phyloP scores from a whole-genome alignment of 2,888 invertebrate species.

The Colostygia pectinataria region DNA sequence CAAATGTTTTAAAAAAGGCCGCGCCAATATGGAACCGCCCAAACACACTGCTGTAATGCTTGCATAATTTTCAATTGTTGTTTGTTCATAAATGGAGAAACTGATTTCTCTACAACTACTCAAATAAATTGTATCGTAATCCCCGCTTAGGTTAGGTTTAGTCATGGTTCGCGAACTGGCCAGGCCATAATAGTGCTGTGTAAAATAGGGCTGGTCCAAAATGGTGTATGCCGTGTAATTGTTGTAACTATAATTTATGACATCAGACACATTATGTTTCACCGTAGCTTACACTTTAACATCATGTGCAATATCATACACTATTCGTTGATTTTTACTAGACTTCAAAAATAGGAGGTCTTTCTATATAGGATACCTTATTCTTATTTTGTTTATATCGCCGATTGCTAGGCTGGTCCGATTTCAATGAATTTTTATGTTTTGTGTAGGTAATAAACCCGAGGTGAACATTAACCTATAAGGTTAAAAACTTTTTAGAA shows the following conservation, averaged over 20 bases:
- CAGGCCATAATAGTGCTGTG: conserved; percentile 16
- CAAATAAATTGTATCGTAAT: conserved; percentile 27
- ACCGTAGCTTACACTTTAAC: background rate
- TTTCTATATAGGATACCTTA: too few relatives aligned
- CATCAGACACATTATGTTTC: background rate
- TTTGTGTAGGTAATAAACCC: too few relatives aligned
- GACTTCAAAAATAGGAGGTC: background rate
- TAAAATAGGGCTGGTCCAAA: conserved; percentile 15
- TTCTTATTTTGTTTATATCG: too few relatives aligned
- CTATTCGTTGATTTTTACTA: background rate
- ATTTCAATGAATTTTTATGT: too few relatives aligned
- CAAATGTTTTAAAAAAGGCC: too few relatives aligned
- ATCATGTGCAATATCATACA: background rate
- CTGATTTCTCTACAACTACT: conserved; percentile 25
- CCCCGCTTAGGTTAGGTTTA: conserved; percentile 19
- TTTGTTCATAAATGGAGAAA: conserved; percentile 20
- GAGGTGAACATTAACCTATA: too few relatives aligned
- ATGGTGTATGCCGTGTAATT: conserved; percentile 22
- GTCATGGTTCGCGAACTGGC: conserved; percentile 23
- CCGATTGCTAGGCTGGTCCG: too few relatives aligned
- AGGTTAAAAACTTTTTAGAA: too few relatives aligned
- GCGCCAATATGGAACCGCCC: too few relatives aligned
- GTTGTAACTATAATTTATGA: conserved; percentile 18
- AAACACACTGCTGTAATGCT: too few relatives aligned
- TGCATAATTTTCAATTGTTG: too few relatives aligned